Base-by-base conservation (phyloP, 2,797 vertebrate species). In the Phalanger gymnotis region DNA sequence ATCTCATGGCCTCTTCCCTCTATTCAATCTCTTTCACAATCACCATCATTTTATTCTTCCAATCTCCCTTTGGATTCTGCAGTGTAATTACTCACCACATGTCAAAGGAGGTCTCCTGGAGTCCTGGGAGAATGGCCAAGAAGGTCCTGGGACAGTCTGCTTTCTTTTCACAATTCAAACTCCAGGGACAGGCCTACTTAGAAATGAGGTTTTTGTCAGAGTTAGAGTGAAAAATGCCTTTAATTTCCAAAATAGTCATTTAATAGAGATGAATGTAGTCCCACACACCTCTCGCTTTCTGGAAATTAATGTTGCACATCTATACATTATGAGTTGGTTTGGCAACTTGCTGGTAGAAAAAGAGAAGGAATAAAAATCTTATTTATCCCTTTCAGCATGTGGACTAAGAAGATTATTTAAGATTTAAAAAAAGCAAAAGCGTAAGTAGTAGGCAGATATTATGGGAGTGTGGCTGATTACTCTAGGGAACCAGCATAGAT, bases 171-270 rank as follows among this genome's bases (percentile, higher is more conserved):
- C n/a, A 14, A 40, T 4, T 0, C 16, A 87, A 93, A 30, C 91
- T 94, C 58, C 34, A 61, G 40, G 81, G 61, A 19, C 14, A 91
- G 11, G 40, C 51, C 10, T 54, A 28, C 90, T 87, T 66, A 27
- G 81, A 87, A 94, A 92, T 0, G 16, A 27, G 81, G 47, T 66
- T n/a, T n/a, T 66, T 51, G 0, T 30, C 58, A 96, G 92, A 94
- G 93, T 2, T 27, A 53, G 90, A 87, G 34, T 91, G 53, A 94
- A 93, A 90, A 90, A 40, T 10, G 47, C 53, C 61, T 96, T 56
- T 81, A 58, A 92, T 96, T 93, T 92, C 93, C 94, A 89, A 96
- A 94, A 90, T 90, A 87, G 40, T 87, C 73, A 87, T 87, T 87
- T 87, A 87, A 53, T 92, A 52, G 73, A 94, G 87, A n/a, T 12